Evolutionary conservation across 2,797 vertebrate genomes (phyloP).

Genomic region (Ficedula albicollis): DNA sequence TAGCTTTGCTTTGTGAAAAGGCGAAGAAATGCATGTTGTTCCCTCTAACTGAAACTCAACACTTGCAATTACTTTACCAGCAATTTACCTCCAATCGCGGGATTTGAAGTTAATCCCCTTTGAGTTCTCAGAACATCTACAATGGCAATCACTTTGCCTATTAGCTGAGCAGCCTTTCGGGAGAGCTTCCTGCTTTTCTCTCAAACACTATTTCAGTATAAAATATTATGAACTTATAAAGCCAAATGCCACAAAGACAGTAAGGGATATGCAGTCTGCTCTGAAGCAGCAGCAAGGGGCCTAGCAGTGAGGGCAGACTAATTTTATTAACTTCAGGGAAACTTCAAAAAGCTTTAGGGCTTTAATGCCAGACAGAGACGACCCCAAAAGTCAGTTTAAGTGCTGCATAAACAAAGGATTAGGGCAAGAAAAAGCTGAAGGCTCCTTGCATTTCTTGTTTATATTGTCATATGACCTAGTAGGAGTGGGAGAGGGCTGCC

Average conservation of each 20-base stretch:
- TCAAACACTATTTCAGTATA: conserved; percentile 30
- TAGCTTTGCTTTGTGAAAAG: not conserved
- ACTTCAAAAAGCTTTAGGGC: conserved; percentile 79
- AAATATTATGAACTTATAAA: conserved; percentile 70
- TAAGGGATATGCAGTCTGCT: conserved; percentile 45
- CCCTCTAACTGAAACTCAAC: conserved; percentile 29
- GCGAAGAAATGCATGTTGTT: not conserved
- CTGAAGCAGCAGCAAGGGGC: conserved; percentile 67
- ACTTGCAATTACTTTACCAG: conserved; percentile 49
- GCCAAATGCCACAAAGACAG: conserved; percentile 55
- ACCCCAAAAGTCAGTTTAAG: conserved; percentile 77
- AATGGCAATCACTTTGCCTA: conserved; percentile 37
- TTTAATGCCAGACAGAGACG: conserved; percentile 76
- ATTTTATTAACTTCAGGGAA: conserved; percentile 80
- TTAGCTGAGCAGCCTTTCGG: conserved; percentile 48
- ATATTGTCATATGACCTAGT: conserved; percentile 69
- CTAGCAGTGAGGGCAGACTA: conserved; percentile 71
- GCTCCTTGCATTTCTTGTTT: conserved; percentile 72
- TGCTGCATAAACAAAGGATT: conserved; percentile 78
- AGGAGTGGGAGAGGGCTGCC: conserved; percentile 56
- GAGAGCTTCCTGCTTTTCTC: conserved; percentile 42
- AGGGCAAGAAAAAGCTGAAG: conserved; percentile 70
- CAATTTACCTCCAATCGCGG: conserved; percentile 53
- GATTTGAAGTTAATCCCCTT: conserved; percentile 57
- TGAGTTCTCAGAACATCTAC: conserved; percentile 52